Evolutionary conservation across 2,113 vertebrate genomes (phyloP).

Genomic region (Epinephelus moara): DNA sequence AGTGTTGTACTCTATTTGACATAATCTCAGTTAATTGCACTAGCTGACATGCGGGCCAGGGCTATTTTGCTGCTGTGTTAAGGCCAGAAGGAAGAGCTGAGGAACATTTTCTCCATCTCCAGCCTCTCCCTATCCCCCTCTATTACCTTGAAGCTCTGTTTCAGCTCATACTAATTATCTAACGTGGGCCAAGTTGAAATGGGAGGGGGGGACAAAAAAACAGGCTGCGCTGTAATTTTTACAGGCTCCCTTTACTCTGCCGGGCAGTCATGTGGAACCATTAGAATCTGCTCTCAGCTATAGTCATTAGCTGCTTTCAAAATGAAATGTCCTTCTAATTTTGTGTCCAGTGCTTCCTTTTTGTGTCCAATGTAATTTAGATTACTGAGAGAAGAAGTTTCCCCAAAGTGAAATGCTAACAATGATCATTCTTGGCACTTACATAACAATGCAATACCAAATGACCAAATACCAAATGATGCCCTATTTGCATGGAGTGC

Average conservation of each 20-base stretch:
- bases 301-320: constrained; percentile 71
- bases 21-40: constrained; percentile 76
- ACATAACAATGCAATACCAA: constrained; percentile 40
- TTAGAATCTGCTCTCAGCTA: constrained; percentile 77
- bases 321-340: constrained; percentile 67
- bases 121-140: constrained; percentile 43
- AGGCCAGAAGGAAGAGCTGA: constrained; percentile 64
- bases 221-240: constrained; percentile 67
- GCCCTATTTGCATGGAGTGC: constrained; percentile 5
- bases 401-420: constrained; percentile 49
- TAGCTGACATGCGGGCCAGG: constrained; percentile 57
- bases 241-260: constrained; percentile 64
- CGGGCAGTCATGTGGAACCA: constrained; percentile 71
- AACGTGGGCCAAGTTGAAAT: constrained; percentile 44
- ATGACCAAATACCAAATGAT: constrained; percentile 19
- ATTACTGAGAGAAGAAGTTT: constrained; percentile 41
- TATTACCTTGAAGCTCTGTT: constrained; percentile 74
- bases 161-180: constrained; percentile 78
- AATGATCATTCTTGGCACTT: constrained; percentile 42
- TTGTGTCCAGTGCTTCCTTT: constrained; percentile 57
- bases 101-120: constrained; percentile 58
- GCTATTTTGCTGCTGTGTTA: constrained; percentile 41
- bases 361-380: constrained; percentile 59
- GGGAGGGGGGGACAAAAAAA: constrained; percentile 24
- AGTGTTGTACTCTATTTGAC: constrained; percentile 65